These are phyloP conservation scores for Melanchra persicariae DNA, from an alignment of 2,888 invertebrate species.

Conservation along the genomic window DNA sequence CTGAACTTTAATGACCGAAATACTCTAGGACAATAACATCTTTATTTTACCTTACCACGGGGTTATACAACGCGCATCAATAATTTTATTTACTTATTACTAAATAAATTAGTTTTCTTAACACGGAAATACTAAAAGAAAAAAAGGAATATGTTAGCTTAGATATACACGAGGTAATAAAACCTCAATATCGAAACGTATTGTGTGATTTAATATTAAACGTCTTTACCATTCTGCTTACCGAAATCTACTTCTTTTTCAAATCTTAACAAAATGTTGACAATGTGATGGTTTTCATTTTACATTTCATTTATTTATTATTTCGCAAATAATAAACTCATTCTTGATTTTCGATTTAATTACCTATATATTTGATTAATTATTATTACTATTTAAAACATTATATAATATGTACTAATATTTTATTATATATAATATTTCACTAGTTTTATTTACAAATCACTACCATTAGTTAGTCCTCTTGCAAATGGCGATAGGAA, in stretches of 20 bases:
- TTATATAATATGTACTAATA: constrained; percentile 65
- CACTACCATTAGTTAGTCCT: constrained; percentile 68
- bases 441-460: constrained; percentile 71
- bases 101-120: not conserved
- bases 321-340: constrained; percentile 53
- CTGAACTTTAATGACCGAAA: not conserved
- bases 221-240: constrained; percentile 12
- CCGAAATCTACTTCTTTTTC: constrained; percentile 15
- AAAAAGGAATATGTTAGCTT: not conserved
- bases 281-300: constrained; percentile 64
- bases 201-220: not conserved
- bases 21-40: not conserved
- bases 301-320: constrained; percentile 52
- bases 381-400: constrained; percentile 58
- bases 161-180: not conserved
- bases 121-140: not conserved
- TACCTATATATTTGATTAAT: constrained; percentile 67
- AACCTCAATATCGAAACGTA: not conserved
- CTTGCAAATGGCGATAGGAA: constrained; percentile 65
- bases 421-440: constrained; percentile 63
- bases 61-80: not conserved
- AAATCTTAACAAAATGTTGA: constrained; percentile 46
- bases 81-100: not conserved
- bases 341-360: constrained; percentile 60
- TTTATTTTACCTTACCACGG: not conserved